These are phyloP conservation scores for Agonum fuliginosum DNA, from an alignment of 2,888 invertebrate species.

Conservation along the genomic window DNA sequence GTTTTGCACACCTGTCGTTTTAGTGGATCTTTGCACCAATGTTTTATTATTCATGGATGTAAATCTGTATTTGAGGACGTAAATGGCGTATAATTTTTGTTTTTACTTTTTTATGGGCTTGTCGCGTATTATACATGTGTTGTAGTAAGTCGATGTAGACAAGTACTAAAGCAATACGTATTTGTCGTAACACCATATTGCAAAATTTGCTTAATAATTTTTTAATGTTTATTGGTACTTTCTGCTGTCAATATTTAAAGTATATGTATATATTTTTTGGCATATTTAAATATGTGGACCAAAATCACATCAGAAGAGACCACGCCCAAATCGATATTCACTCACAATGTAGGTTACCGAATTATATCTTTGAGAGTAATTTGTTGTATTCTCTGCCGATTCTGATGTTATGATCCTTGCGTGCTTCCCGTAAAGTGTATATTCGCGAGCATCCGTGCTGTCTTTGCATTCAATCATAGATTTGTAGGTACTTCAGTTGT, in stretches of 20 bases:
- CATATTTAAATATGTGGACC: conserved; percentile 52
- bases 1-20: neutral
- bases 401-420: conserved; percentile 23
- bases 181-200: conserved; percentile 7
- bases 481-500: neutral
- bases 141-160: conserved; percentile 32
- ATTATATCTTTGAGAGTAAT: conserved; percentile 47
- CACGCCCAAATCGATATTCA: conserved; percentile 58
- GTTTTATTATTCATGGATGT: neutral
- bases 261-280: conserved; percentile 16
- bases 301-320: conserved; percentile 53
- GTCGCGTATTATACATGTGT: conserved; percentile 16
- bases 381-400: conserved; percentile 42
- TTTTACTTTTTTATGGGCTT: conserved; percentile 9
- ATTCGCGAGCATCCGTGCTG: neutral
- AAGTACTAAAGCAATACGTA: conserved; percentile 1
- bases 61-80: neutral
- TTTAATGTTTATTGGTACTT: neutral
- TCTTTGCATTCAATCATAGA: neutral
- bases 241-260: neutral
- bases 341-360: conserved; percentile 58
- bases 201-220: neutral
- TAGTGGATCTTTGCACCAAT: neutral
- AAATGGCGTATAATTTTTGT: neutral
- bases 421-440: conserved; percentile 4